Evolutionary conservation across 64 coral and sea anemone species (phyloP), one percentile per base, ranked within the genome.

Genomic region (Porites australiensis): DNA sequence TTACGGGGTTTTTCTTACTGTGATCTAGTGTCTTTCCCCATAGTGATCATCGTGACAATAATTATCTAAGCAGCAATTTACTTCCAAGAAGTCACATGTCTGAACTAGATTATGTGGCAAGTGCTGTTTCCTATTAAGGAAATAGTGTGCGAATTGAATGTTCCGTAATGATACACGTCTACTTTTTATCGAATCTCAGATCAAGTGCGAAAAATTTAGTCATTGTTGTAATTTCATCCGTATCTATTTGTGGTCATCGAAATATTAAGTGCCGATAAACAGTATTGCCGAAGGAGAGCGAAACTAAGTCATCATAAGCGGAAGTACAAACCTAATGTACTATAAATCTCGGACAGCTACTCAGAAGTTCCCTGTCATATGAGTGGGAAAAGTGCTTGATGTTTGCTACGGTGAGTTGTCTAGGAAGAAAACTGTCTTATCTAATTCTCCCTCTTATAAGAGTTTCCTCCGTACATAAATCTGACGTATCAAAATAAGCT

Each of bases 241-340:
- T 51, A 50, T 16, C 49, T 76, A 45, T 15, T 51, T 14, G 6
- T 13, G 43, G 44, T 37, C 48, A 45, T 67, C 46, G 7, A 48
- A 8, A 68, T 64, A 68, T 67, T n/a, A 68, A 84, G 62, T 84
- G 47, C 63, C 44, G 51, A 20, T 68, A 50, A 67, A 84, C 61
- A 46, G 81, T 50, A 47, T 69, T 64, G 64, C 18, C 2, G 7
- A 68, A 21, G 37, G 63, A 78, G 81, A 84, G 61, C 63, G 81
- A 84, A 69, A 84, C 81, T 44, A 66, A 21, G 44, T 50, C 49
- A 9, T 9, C 12, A 49, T 20, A 68, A 84, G 81, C 81, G 81
- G 81, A 84, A 84, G 81, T 84, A 46, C 18, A 47, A 14, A 37
- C 27, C 27, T 37, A 12, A 50, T 76, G 10, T 44, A 3, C 46